Evolutionary conservation across 2,797 vertebrate genomes (phyloP).

Genomic region (Buceros bicornis): DNA sequence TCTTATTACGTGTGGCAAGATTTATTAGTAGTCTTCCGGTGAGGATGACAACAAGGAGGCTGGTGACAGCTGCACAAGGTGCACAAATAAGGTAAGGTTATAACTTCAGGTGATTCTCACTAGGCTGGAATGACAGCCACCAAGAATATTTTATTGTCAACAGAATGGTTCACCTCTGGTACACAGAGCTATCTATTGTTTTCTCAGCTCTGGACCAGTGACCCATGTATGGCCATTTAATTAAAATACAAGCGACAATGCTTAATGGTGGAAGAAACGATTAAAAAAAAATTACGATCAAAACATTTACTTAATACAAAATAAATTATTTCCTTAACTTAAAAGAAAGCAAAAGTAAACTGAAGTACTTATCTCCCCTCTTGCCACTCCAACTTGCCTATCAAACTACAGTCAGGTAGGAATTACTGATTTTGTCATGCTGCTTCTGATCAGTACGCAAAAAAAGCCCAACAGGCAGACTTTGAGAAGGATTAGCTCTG

Average conservation of each 20-base stretch:
- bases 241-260: neutral
- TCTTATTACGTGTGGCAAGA: neutral
- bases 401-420: neutral
- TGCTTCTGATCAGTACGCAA: neutral
- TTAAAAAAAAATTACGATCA: neutral
- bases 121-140: neutral
- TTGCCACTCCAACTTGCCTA: neutral
- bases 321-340: neutral
- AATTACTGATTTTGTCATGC: neutral
- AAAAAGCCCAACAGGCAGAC: neutral
- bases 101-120: neutral
- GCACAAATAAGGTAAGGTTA: neutral
- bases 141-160: neutral
- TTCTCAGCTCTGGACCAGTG: neutral
- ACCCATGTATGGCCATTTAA: neutral
- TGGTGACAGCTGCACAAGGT: neutral
- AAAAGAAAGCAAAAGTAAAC: neutral
- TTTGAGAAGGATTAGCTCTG: neutral
- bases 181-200: neutral
- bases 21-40: neutral
- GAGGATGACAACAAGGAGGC: neutral
- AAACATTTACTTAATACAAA: neutral
- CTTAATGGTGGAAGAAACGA: neutral
- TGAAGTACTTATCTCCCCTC: neutral
- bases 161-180: neutral